Percentiles rank a stretch among this genome's conserved stretches.
These are phyloP conservation scores for Cliona cf. orientalis DNA, from an alignment of 37 sponge, comb jelly and placozoan species.

Conservation along the genomic window DNA sequence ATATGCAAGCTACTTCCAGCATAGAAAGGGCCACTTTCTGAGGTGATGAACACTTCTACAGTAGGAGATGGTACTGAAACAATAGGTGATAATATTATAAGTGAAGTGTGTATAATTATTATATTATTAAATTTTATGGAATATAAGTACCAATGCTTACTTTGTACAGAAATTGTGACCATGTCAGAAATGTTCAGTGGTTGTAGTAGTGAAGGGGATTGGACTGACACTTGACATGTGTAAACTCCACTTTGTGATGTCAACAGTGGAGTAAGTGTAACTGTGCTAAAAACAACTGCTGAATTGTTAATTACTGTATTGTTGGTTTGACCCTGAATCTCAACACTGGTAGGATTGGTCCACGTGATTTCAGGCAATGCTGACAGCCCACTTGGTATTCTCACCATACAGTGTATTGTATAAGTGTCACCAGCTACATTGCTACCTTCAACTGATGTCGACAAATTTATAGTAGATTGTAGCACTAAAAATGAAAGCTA, in stretches of 20 bases:
- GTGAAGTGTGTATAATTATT: no score
- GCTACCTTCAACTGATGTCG: constrained; percentile 4
- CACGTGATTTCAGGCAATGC: neutral
- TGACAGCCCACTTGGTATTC: neutral
- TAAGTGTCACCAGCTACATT: neutral
- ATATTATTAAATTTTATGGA: no score
- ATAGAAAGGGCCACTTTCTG: constrained; percentile 7
- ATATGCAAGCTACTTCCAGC: constrained; percentile 6
- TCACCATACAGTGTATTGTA: neutral
- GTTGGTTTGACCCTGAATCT: neutral
- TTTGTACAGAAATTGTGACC: neutral
- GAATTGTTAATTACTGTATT: neutral
- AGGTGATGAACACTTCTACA: neutral
- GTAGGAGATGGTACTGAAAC: constrained; percentile 1
- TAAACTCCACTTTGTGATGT: constrained; percentile 5
- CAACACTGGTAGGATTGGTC: neutral
- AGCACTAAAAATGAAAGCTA: neutral
- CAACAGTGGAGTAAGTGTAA: constrained; percentile 7
- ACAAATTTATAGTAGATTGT: neutral
- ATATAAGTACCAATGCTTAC: neutral
- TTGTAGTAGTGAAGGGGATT: neutral
- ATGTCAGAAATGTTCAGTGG: neutral
- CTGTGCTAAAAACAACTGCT: neutral
- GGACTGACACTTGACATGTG: constrained; percentile 1
- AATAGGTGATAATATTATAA: neutral